A percentile compares a stretch with the other conserved stretches of the same genome.
Evolutionary conservation across 2,888 invertebrate genomes (phyloP).

Genomic region (Liodrosophila aerea): DNA sequence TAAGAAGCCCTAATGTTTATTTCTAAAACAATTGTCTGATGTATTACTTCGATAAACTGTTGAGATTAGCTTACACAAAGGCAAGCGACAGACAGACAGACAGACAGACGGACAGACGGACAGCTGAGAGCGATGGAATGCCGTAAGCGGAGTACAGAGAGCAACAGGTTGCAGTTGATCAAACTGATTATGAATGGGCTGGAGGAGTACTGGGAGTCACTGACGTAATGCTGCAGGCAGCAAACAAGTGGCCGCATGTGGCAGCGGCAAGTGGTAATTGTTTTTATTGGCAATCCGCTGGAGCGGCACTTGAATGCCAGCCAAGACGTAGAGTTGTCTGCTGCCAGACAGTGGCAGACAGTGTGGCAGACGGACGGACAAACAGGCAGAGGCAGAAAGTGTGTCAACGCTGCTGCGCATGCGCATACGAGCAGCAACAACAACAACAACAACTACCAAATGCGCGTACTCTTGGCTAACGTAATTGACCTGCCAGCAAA

Average conservation of each 20-base stretch:
- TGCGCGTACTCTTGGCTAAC: constrained; percentile 6
- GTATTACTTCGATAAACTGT: constrained; percentile 3
- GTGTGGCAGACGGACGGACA: constrained; percentile 12
- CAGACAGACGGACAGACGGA: no score
- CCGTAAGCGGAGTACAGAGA: constrained; percentile 1
- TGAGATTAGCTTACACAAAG: constrained; percentile 11
- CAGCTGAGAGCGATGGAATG: no score
- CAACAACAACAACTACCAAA: constrained; percentile 25
- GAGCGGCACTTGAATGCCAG: constrained; percentile 55
- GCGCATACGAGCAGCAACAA: constrained; percentile 48
- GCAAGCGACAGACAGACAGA: no score
- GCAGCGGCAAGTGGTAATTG: constrained; percentile 67
- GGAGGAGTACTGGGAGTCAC: constrained; percentile 40
- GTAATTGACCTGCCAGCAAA: constrained; percentile 39
- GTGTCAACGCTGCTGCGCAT: constrained; percentile 71
- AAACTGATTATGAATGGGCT: constrained; percentile 35
- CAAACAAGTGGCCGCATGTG: constrained; percentile 23
- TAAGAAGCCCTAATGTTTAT: no score
- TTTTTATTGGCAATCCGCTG: constrained; percentile 68
- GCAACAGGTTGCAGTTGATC: constrained; percentile 15
- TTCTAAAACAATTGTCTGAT: no score
- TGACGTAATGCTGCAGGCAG: constrained; percentile 63
- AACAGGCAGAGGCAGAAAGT: constrained; percentile 61
- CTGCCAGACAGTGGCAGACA: constrained; percentile 6
- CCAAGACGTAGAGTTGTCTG: constrained; percentile 36